These are phyloP conservation scores for Poeciliopsis turneri DNA, from an alignment of 2,797 vertebrate species.

Conservation along the genomic window DNA sequence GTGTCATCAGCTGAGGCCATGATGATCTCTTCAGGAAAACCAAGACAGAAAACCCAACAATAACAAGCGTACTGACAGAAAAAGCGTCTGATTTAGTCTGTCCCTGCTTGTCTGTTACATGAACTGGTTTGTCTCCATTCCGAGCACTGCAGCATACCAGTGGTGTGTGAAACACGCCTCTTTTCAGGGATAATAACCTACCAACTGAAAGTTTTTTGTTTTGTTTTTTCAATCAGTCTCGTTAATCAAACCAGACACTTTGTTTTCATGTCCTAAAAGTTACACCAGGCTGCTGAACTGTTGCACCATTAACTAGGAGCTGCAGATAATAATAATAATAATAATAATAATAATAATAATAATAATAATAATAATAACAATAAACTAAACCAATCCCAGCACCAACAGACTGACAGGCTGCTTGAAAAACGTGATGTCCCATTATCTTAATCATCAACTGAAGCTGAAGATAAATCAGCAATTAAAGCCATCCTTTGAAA, in stretches of 20 bases:
- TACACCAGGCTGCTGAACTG: not conserved
- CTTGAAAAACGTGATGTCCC: conserved; percentile 15
- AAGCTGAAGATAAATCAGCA: conserved; percentile 25
- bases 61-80: not conserved
- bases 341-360: not conserved
- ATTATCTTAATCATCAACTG: conserved; percentile 28
- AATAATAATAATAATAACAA: not conserved
- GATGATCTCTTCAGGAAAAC: conserved; percentile 19
- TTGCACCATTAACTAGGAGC: not conserved
- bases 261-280: not conserved
- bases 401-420: not conserved
- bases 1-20: conserved; percentile 69
- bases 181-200: not conserved
- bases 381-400: not conserved
- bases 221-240: not conserved
- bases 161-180: conserved; percentile 10
- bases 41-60: conserved; percentile 6
- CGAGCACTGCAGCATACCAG: not conserved
- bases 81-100: not conserved
- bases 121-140: conserved; percentile 72
- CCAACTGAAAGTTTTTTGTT: not conserved
- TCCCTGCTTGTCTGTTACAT: not conserved
- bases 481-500: conserved; percentile 35
- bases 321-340: conserved; percentile 2
- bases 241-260: not conserved